These are phyloP conservation scores for Microtus oregoni DNA, from an alignment of 2,113 vertebrate genomes.

Conservation along the genomic window DNA sequence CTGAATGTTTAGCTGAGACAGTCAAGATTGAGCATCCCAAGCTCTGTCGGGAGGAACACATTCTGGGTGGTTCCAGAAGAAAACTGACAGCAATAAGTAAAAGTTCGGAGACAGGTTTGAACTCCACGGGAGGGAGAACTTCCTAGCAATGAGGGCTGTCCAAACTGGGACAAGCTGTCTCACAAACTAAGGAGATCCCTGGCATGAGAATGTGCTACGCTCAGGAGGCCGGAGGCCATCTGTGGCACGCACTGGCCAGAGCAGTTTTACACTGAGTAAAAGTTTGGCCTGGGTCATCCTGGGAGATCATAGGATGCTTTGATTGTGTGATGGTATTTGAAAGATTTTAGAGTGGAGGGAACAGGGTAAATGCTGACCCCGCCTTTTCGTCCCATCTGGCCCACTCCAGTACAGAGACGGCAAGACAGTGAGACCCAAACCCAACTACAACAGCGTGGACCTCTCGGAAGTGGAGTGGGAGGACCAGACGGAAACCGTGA, in stretches of 20 bases:
- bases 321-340: neutral
- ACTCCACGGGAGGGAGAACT: neutral
- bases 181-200: neutral
- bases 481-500: conserved; percentile 92
- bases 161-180: neutral
- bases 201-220: neutral
- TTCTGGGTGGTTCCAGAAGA: neutral
- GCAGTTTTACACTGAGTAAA: neutral
- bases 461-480: conserved; percentile 97
- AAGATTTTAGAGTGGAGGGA: neutral
- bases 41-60: neutral
- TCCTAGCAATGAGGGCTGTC: neutral
- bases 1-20: neutral
- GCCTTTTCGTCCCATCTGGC: neutral
- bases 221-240: neutral
- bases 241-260: neutral
- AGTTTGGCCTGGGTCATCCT: neutral
- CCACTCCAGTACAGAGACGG: conserved; percentile 93
- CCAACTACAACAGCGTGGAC: conserved; percentile 98
- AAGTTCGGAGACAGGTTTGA: neutral
- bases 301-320: neutral
- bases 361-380: neutral
- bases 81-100: neutral
- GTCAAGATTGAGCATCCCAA: neutral
- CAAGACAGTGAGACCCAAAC: conserved; percentile 95